phyloP scores from a whole-genome alignment of 2,888 invertebrate genomes.

The Drosophila anceps region DNA sequence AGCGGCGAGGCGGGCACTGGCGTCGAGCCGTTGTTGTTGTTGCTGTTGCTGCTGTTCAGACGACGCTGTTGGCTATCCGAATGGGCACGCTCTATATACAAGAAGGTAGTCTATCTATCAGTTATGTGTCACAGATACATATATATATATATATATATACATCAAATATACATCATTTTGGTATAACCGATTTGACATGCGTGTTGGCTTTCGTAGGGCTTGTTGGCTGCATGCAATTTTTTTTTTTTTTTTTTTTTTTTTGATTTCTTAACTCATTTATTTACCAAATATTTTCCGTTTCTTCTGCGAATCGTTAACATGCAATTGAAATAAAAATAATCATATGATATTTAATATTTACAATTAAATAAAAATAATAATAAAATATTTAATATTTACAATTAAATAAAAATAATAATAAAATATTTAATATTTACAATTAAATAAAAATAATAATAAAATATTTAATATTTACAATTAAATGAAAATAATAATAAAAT shows the following conservation, averaged over 20 bases:
- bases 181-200: conserved; percentile 58
- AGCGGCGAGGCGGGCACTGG: conserved; percentile 75
- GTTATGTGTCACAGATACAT: conserved; percentile 34
- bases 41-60: conserved; percentile 72
- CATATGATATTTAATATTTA: conserved; percentile 28
- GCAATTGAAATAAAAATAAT: conserved; percentile 68
- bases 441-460: conserved; percentile 53
- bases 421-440: too few relatives aligned
- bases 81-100: conserved; percentile 87
- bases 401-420: conserved; percentile 14
- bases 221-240: conserved; percentile 55
- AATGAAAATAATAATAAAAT: too few relatives aligned
- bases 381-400: conserved; percentile 31
- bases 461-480: conserved; percentile 28
- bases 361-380: conserved; percentile 28
- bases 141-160: conserved; percentile 36
- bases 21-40: conserved; percentile 70
- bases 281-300: conserved; percentile 74
- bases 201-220: conserved; percentile 3
- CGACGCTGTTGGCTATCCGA: conserved; percentile 87
- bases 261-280: conserved; percentile 20
- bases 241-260: too few relatives aligned
- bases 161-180: conserved; percentile 34
- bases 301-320: conserved; percentile 71
- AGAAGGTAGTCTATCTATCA: conserved; percentile 41